Evolutionary conservation across 2,888 invertebrate species (phyloP).

Genomic region (Sphecodes monilicornis): DNA sequence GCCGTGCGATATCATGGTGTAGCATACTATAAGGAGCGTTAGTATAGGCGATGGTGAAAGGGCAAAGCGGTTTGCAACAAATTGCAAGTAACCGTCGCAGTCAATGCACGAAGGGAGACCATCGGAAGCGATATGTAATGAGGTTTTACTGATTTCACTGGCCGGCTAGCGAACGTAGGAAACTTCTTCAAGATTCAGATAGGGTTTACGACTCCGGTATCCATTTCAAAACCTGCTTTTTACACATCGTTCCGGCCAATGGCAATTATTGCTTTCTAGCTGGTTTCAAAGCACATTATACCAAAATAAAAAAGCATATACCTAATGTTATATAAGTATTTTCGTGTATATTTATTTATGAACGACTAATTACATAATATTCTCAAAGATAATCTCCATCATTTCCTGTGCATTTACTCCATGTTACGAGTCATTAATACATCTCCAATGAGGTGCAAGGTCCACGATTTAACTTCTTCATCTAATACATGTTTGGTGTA

Average conservation of each 20-base stretch:
- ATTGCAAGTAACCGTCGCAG: slow-evolving; percentile 58
- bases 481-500: too few relatives aligned
- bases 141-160: slow-evolving; percentile 33
- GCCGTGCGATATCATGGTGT: slow-evolving; percentile 36
- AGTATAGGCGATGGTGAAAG: slow-evolving; percentile 60
- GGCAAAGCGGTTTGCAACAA: slow-evolving; percentile 55
- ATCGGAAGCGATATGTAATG: slow-evolving; percentile 51
- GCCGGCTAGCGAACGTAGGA: slow-evolving; percentile 25
- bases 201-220: slow-evolving; percentile 14
- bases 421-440: too few relatives aligned
- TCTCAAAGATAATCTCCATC: too few relatives aligned
- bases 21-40: slow-evolving; percentile 41
- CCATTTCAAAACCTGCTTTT: slow-evolving; percentile 8
- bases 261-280: neutral
- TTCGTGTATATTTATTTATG: neutral
- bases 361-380: too few relatives aligned
- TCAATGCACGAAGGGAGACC: slow-evolving; percentile 47
- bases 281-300: too few relatives aligned
- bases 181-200: slow-evolving; percentile 20
- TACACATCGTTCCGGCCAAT: neutral
- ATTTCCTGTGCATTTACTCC: too few relatives aligned
- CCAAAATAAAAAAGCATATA: neutral
- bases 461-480: too few relatives aligned
- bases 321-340: neutral
- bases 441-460: too few relatives aligned